Conservation (phyloP, 2,113 vertebrate genomes). For the Dromiciops gliroides region DNA sequence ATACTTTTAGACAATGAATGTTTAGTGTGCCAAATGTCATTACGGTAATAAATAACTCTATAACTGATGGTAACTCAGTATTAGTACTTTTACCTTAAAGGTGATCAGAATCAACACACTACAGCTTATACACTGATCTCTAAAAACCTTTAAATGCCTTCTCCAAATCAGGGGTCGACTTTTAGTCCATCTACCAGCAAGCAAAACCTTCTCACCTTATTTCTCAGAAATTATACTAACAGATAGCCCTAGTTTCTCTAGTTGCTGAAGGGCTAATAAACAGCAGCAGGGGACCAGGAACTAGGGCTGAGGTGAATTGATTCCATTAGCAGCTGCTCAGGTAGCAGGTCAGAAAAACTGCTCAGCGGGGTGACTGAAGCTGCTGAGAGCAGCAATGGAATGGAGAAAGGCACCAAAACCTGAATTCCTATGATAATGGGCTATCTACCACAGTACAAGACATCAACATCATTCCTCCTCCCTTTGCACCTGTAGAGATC, state of each 20-base stretch:
- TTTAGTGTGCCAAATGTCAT: background rate
- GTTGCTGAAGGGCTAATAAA: background rate
- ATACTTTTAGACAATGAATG: background rate
- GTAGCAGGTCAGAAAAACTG: background rate
- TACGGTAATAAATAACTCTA: background rate
- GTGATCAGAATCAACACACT: background rate
- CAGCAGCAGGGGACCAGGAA: background rate
- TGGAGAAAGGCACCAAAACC: background rate
- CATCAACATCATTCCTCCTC: background rate
- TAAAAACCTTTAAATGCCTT: background rate
- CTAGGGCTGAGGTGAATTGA: conserved; percentile 1
- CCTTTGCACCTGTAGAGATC: background rate
- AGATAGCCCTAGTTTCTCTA: background rate
- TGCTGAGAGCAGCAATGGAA: background rate
- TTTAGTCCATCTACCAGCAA: background rate
- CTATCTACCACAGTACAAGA: background rate
- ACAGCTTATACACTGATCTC: background rate
- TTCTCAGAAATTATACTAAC: background rate
- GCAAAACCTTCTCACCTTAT: background rate
- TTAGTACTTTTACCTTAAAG: background rate
- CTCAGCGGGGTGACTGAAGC: background rate
- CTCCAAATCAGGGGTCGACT: background rate
- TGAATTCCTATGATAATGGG: background rate
- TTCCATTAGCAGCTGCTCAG: background rate
- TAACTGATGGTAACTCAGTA: background rate